These are phyloP conservation scores for Danio tinwini DNA, from an alignment of 2,797 vertebrate species.

Conservation along the genomic window DNA sequence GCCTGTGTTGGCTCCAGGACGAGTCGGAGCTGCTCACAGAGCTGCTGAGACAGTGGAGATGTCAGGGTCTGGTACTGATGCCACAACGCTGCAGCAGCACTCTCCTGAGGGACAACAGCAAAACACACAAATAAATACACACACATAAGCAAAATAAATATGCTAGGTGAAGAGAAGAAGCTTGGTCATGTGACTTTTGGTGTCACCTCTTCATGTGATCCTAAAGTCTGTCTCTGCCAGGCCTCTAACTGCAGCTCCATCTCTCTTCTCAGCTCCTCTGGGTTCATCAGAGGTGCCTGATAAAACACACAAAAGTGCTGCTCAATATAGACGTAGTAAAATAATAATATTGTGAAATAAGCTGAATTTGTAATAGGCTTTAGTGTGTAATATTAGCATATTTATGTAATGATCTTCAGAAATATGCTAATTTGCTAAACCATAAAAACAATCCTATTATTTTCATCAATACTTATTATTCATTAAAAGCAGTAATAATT, in stretches of 20 bases:
- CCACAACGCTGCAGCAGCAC: conserved; percentile 89
- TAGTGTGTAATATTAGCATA: no score
- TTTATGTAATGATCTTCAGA: background rate
- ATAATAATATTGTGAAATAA: background rate
- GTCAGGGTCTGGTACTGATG: conserved; percentile 91
- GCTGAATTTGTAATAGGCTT: no score
- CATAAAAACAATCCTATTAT: background rate
- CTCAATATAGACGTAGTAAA: background rate
- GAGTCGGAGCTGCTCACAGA: conserved; percentile 95
- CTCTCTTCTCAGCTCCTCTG: conserved; percentile 86
- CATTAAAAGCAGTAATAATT: background rate
- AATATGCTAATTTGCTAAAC: background rate
- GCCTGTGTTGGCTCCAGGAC: conserved; percentile 95
- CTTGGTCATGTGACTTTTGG: background rate
- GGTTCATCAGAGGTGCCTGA: conserved; percentile 80
- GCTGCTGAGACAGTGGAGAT: conserved; percentile 90
- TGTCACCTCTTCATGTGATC: conserved; percentile 85
- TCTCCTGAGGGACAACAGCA: conserved; percentile 78
- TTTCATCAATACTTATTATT: background rate
- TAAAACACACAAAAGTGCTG: conserved; percentile 41
- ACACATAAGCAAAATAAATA: background rate
- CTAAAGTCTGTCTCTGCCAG: conserved; percentile 84
- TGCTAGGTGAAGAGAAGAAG: background rate
- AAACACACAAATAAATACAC: background rate
- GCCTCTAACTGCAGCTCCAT: conserved; percentile 91